phyloP scores from a whole-genome alignment of 2,888 invertebrate species.

The Nycteola revayana region DNA sequence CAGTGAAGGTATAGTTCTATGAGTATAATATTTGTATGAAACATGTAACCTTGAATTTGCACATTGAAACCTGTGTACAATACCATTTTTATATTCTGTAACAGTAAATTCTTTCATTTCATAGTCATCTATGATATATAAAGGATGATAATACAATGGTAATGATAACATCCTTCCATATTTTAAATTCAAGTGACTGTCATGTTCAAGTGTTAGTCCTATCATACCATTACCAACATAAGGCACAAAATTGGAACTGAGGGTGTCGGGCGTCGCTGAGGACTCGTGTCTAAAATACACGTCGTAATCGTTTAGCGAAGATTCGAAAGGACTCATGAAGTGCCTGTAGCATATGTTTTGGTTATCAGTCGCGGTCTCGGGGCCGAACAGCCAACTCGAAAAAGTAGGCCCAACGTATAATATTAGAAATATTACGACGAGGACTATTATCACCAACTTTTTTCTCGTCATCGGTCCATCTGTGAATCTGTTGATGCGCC shows the following conservation, averaged over 20 bases:
- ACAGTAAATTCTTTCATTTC: constrained; percentile 85
- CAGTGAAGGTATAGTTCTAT: constrained; percentile 88
- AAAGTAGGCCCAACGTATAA: constrained; percentile 85
- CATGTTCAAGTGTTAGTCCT: constrained; percentile 84
- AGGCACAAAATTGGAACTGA: constrained; percentile 84
- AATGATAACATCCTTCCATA: constrained; percentile 84
- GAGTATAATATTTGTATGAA: constrained; percentile 88
- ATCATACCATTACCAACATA: constrained; percentile 89
- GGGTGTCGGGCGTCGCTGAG: constrained; percentile 67
- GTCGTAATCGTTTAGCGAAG: constrained; percentile 84
- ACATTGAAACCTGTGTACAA: constrained; percentile 86
- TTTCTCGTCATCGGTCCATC: constrained; percentile 76
- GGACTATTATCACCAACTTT: constrained; percentile 70
- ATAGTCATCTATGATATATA: constrained; percentile 79
- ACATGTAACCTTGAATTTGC: constrained; percentile 83
- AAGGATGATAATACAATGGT: constrained; percentile 85
- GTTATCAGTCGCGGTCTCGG: constrained; percentile 65
- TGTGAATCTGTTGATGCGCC: constrained; percentile 68
- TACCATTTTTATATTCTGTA: constrained; percentile 85
- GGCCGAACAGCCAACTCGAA: constrained; percentile 83
- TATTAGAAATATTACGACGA: constrained; percentile 81
- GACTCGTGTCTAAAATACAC: constrained; percentile 84
- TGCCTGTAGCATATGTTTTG: constrained; percentile 85
- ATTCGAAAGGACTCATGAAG: constrained; percentile 83
- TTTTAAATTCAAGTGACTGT: constrained; percentile 86